Base-by-base conservation (phyloP, 2,888 invertebrate genomes). In the Achlya flavicornis region DNA sequence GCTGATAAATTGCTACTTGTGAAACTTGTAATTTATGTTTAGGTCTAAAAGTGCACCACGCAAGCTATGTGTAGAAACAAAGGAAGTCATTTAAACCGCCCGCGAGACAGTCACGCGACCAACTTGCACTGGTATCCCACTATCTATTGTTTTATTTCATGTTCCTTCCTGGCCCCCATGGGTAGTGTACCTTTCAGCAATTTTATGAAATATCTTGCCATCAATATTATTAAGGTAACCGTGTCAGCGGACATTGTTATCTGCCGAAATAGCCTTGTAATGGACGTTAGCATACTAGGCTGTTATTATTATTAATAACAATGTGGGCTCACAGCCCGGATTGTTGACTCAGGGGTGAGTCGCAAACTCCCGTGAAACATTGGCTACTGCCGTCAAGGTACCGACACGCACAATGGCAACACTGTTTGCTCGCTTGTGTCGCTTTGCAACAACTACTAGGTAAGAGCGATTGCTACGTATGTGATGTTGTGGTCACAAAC, bases 91-190 rank as follows among this genome's bases (percentile, higher is more conserved):
- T 88, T 86, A 87, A 80, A 86, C 81, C 86, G 81, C 82, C 83
- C 83, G 80, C 87, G 83, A 87, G 86, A 88, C 87, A 88, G 90
- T 88, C 91, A 91, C 91, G 90, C 90, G 84, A 89, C 78, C 78
- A 74, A 74, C 81, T 77, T 77, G 79, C 78, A 78, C 81, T 74
- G 77, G 76, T 80, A 79, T 78, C 12, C 74, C 68, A 71, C 81
- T 85, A 83, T 84, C 84, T 87, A 80, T 84, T 84, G 83, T 87
- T 83, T 81, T 82, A 78, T 81, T 78, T 74, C 77, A 77, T 77
- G 79, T 76, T 69, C 72, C 68, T 70, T 67, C 76, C 74, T 68
- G 63, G 74, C 76, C 76, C 71, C 69, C 48, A 53, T 74, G 71
- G 61, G 68, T 68, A 68, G 65, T 71, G 7, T 19, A 19, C 53